Base-by-base conservation (phyloP, 2,888 invertebrate genomes). In the Harmothoe impar region DNA sequence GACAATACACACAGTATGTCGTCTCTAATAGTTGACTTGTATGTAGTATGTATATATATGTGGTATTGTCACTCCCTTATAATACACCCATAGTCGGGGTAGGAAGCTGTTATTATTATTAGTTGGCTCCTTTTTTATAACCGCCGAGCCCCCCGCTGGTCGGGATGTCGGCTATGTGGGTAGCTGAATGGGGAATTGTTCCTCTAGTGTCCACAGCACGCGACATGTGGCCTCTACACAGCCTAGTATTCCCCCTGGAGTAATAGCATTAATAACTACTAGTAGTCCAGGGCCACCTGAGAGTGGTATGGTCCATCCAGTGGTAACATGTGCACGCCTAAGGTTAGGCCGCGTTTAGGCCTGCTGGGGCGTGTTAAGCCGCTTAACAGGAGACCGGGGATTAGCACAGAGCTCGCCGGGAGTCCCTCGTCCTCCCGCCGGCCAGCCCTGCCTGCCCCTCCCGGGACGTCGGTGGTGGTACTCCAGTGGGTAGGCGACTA, bases 321-420 rank as follows among this genome's bases (percentile, higher is more conserved):
- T n/a, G n/a, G 72, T 72, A 72, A 72, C 72, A 72, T 72, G 72
- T 72, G 72, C 72, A 72, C 29, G 72, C 72, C 72, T 72, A 72
- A 72, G 72, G 72, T 72, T 72, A 72, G 72, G 72, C 72, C 25
- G 72, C 15, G 72, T 72, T 72, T 29, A 72, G 72, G 72, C 72
- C 31, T 72, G 72, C 72, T 15, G 25, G 72, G 72, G 29, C 29
- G 23, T 43, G 15, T 17, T 72, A 72, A 72, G 72, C 72, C 72
- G 5, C 72, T 72, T 72, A 72, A 25, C 29, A 12, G 68, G 72
- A 72, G 72, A 72, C 72, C 72, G 72, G 15, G 72, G 72, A 72
- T 72, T 72, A 72, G 31, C 20, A 25, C 15, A 25, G 72, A 3
- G 0, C 35, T 81, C 81, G 23, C 81, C 81, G 81, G 81, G 81